phyloP scores from a whole-genome alignment of 2,113 vertebrate species.

The Carollia perspicillata region DNA sequence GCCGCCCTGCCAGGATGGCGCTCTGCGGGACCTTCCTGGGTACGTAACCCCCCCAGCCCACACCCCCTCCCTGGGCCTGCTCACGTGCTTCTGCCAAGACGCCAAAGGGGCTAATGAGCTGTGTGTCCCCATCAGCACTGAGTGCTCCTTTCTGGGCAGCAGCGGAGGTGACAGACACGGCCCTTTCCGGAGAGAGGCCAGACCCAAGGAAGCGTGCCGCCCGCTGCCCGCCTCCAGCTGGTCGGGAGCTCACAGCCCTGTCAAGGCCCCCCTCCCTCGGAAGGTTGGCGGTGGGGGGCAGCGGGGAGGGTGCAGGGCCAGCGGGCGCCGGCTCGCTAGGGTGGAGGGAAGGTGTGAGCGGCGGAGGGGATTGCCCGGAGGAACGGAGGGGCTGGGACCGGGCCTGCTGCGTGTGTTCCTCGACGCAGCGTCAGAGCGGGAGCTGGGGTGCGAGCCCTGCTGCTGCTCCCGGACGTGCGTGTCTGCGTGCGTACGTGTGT shows the following conservation, averaged over 20 bases:
- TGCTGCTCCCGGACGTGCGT: accelerated
- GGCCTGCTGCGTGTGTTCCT: not conserved
- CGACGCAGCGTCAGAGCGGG: not conserved
- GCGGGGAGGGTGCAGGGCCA: not conserved
- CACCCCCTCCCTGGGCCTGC: slow-evolving; percentile 88
- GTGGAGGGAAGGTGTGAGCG: not conserved
- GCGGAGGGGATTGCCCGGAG: not conserved
- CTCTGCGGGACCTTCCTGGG: slow-evolving; percentile 94
- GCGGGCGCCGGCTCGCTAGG: too few species aligned
- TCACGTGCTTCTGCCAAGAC: not conserved
- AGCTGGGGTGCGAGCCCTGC: too few species aligned
- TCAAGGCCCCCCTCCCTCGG: not conserved
- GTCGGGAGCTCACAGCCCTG: not conserved
- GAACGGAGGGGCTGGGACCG: not conserved
- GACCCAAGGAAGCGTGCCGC: not conserved
- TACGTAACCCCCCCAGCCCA: slow-evolving; percentile 87
- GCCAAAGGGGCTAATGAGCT: not conserved
- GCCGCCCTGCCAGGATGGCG: slow-evolving; percentile 86
- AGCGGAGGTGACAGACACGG: slow-evolving; percentile 37
- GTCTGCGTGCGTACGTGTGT: not conserved
- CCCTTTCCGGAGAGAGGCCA: not conserved
- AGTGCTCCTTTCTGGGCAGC: slow-evolving; percentile 19
- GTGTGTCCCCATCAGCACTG: not conserved
- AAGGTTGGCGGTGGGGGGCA: not conserved
- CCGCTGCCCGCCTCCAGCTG: not conserved